These are phyloP conservation scores for Acrobasis suavella DNA, from an alignment of 2,888 invertebrate genomes.

Conservation along the genomic window DNA sequence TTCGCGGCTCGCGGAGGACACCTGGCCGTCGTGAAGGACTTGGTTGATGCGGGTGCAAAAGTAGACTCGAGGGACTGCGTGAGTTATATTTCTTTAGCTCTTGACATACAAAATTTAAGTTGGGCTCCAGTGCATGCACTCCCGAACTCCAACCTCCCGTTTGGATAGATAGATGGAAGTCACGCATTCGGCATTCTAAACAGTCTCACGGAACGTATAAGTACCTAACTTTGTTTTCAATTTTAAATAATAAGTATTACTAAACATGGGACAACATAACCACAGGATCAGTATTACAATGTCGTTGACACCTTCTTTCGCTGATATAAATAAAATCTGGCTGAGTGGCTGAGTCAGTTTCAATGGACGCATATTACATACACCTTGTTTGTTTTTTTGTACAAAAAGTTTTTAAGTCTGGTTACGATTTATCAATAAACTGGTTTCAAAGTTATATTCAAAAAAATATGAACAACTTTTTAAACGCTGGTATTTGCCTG, in stretches of 20 bases:
- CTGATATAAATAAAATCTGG: neutral
- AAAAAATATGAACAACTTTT: too few species aligned
- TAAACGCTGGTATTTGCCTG: too few species aligned
- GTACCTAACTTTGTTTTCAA: neutral
- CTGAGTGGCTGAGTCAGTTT: neutral
- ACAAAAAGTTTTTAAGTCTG: too few species aligned
- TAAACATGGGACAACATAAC: neutral
- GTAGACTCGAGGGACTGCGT: constrained; percentile 95
- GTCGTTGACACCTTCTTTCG: neutral
- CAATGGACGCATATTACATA: neutral
- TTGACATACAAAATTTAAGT: neutral
- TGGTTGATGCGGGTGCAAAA: constrained; percentile 92
- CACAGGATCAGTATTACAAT: neutral
- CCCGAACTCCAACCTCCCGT: too few species aligned
- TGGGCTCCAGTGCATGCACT: too few species aligned
- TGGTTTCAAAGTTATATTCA: too few species aligned
- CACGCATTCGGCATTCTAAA: too few species aligned
- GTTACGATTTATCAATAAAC: too few species aligned
- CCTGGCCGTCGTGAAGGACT: constrained; percentile 88
- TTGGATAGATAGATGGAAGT: too few species aligned
- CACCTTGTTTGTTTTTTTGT: too few species aligned
- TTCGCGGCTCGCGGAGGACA: constrained; percentile 96
- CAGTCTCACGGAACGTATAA: too few species aligned
- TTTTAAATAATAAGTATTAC: neutral
- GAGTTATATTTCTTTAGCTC: constrained; percentile 46